A percentile compares a stretch with the other conserved stretches of the same genome.
Evolutionary conservation across 2,888 invertebrate species (phyloP).

Genomic region (Ernsta delagoae): DNA sequence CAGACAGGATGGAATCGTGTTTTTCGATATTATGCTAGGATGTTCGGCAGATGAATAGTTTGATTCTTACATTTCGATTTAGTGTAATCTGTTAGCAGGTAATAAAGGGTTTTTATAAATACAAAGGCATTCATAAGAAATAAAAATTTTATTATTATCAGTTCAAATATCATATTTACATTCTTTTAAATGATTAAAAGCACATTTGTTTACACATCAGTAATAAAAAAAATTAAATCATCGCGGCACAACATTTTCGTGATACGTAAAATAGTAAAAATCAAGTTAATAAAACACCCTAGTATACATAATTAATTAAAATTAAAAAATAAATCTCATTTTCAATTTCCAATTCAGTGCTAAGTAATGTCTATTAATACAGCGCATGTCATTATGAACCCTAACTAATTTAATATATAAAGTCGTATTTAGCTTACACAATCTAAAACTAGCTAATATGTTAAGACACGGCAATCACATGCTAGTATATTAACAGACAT

Average conservation of each 20-base stretch:
- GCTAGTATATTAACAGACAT: constrained; percentile 31
- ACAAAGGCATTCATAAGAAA: constrained; percentile 73
- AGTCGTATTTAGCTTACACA: constrained; percentile 35
- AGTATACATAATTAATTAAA: constrained; percentile 47
- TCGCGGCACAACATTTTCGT: constrained; percentile 60
- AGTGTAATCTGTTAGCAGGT: too few relatives aligned
- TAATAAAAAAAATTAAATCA: constrained; percentile 50
- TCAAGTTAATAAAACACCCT: constrained; percentile 60
- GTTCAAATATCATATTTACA: constrained; percentile 86
- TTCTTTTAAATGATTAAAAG: constrained; percentile 83
- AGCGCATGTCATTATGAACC: constrained; percentile 34
- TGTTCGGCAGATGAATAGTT: too few relatives aligned
- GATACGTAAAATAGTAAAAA: constrained; percentile 65
- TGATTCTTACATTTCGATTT: too few relatives aligned
- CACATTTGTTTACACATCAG: constrained; percentile 78
- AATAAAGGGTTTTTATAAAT: constrained; percentile 41
- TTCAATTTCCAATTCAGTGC: constrained; percentile 35
- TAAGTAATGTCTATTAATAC: constrained; percentile 22
- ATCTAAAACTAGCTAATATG: constrained; percentile 35
- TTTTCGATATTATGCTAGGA: too few relatives aligned
- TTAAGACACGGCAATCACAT: constrained; percentile 37
- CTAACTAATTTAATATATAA: constrained; percentile 33
- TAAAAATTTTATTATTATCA: constrained; percentile 85
- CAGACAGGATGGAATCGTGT: too few relatives aligned
- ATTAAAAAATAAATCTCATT: constrained; percentile 50